These are phyloP conservation scores for Bellardia bayeri DNA, from an alignment of 2,888 invertebrate species.

Conservation along the genomic window DNA sequence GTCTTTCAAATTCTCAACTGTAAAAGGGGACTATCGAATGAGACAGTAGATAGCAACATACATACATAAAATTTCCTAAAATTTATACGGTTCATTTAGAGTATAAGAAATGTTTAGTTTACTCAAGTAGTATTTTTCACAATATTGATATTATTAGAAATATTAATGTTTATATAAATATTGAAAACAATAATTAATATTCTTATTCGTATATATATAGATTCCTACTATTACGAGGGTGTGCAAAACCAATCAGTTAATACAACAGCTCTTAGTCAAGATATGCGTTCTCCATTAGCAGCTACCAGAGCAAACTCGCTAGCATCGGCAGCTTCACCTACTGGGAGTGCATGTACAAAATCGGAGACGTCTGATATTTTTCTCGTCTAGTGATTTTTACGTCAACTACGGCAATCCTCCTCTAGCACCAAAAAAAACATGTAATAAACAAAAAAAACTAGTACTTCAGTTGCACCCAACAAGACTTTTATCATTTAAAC, in stretches of 20 bases:
- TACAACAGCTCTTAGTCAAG: slow-evolving; percentile 85
- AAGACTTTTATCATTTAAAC: slow-evolving; percentile 59
- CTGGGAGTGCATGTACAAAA: slow-evolving; percentile 89
- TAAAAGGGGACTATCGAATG: too few species aligned
- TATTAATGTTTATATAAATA: too few species aligned
- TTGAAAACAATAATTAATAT: too few species aligned
- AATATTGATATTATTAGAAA: too few species aligned
- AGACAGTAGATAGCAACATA: too few species aligned
- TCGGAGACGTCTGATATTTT: slow-evolving; percentile 85
- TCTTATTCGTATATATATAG: slow-evolving; percentile 80
- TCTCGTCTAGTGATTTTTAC: slow-evolving; percentile 80
- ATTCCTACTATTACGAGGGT: slow-evolving; percentile 88
- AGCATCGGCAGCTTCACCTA: slow-evolving; percentile 89
- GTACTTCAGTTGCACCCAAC: slow-evolving; percentile 45
- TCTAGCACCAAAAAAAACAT: slow-evolving; percentile 39
- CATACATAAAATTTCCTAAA: too few species aligned
- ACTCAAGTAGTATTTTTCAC: too few species aligned
- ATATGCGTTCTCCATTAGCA: slow-evolving; percentile 88
- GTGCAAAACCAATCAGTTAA: slow-evolving; percentile 78
- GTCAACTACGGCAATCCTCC: slow-evolving; percentile 40
- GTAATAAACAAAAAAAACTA: slow-evolving; percentile 28
- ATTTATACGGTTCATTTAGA: too few species aligned
- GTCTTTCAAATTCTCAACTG: too few species aligned
- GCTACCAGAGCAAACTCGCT: slow-evolving; percentile 89
- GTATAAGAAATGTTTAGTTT: too few species aligned